Conservation (phyloP, 2,797 vertebrate species). For the Myiotriccus ornatus region DNA sequence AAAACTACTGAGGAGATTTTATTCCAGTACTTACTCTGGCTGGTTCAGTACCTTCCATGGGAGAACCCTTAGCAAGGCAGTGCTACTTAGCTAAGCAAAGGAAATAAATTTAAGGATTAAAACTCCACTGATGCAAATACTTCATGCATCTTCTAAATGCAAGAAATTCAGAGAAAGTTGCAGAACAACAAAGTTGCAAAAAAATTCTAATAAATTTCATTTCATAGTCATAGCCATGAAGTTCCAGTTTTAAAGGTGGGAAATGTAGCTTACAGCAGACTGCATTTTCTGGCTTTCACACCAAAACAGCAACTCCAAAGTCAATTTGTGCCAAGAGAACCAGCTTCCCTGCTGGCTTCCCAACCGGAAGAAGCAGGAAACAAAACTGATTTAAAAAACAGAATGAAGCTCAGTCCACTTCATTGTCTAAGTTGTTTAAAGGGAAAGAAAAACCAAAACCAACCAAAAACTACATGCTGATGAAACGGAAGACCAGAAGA, state of each 20-base stretch:
- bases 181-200: not conserved
- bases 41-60: not conserved
- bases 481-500: not conserved
- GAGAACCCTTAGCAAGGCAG: not conserved
- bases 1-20: not conserved
- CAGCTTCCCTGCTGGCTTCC: not conserved
- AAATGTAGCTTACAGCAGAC: not conserved
- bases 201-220: not conserved
- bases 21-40: not conserved
- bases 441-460: not conserved
- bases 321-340: not conserved
- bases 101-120: not conserved
- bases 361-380: not conserved
- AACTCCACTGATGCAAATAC: not conserved
- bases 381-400: not conserved
- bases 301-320: not conserved
- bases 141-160: not conserved
- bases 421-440: not conserved
- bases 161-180: not conserved
- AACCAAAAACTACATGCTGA: not conserved
- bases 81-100: not conserved
- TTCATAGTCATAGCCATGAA: not conserved
- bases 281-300: not conserved
- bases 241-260: not conserved
- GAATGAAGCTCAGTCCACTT: not conserved